Conservation (phyloP, 2,888 invertebrate species). For the Iphiclides podalirius region DNA sequence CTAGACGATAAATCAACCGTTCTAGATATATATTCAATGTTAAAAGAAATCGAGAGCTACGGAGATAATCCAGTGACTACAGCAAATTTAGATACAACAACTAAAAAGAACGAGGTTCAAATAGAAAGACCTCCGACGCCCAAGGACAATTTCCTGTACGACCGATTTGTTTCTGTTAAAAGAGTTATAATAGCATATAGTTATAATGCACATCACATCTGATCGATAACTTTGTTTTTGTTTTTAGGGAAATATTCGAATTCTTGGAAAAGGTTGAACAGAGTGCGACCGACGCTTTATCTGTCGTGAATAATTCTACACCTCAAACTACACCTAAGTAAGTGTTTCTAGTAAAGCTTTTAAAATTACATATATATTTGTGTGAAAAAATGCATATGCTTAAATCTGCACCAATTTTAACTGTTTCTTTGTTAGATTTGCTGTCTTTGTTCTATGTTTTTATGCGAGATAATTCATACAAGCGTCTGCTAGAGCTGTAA, state of each 20-base stretch:
- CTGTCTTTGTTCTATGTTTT: no score
- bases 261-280: conserved; percentile 84
- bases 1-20: conserved; percentile 61
- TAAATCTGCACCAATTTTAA: no score
- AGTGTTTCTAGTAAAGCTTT: conserved; percentile 28
- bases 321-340: conserved; percentile 67
- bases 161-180: conserved; percentile 49
- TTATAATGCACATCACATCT: no score
- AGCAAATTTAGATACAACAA: conserved; percentile 34
- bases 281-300: conserved; percentile 72
- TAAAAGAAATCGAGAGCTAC: conserved; percentile 73
- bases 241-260: conserved; percentile 81
- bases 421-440: no score
- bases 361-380: not conserved
- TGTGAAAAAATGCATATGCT: no score
- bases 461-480: no score
- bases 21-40: conserved; percentile 73
- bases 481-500: no score
- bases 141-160: conserved; percentile 71
- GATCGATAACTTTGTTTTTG: no score
- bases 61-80: conserved; percentile 62
- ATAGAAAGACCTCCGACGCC: conserved; percentile 46
- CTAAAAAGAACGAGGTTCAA: conserved; percentile 38
- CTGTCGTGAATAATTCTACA: conserved; percentile 61
- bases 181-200: not conserved